These are phyloP conservation scores for Falcaria lacertinaria DNA, from an alignment of 2,888 invertebrate genomes.

Conservation along the genomic window DNA sequence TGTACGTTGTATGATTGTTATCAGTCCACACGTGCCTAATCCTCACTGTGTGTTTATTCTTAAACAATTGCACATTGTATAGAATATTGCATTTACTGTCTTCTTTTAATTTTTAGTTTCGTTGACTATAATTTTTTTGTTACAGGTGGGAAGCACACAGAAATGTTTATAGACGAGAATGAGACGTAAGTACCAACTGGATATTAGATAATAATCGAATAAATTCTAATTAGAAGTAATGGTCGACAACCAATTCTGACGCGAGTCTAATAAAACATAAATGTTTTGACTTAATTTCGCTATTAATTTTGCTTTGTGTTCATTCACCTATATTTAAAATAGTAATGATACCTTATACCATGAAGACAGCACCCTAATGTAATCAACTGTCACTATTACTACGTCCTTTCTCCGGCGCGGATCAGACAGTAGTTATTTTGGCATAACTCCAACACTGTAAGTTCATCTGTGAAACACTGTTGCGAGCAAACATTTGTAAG, in stretches of 20 bases:
- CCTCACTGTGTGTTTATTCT: not conserved
- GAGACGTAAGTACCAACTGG: slow-evolving; percentile 60
- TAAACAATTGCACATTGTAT: not conserved
- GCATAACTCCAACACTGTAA: not conserved
- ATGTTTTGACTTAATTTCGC: too few relatives aligned
- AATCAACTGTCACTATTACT: not conserved
- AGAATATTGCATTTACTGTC: too few relatives aligned
- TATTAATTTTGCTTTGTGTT: too few relatives aligned
- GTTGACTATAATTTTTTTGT: slow-evolving; percentile 30
- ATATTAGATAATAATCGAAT: not conserved
- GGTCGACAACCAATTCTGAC: too few relatives aligned
- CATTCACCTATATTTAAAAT: too few relatives aligned
- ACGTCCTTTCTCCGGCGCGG: not conserved
- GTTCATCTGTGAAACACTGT: too few relatives aligned
- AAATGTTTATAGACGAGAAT: slow-evolving; percentile 79
- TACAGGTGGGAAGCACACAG: slow-evolving; percentile 66
- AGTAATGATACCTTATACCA: not conserved
- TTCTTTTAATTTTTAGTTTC: not conserved
- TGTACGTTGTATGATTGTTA: not conserved
- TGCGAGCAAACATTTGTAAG: too few relatives aligned
- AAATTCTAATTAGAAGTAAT: too few relatives aligned
- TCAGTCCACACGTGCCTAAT: not conserved
- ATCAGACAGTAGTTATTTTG: not conserved
- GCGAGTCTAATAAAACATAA: too few relatives aligned
- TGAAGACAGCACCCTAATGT: too few relatives aligned